Base-by-base conservation (phyloP, 2,888 invertebrate species). In the Uropetala carovei region DNA sequence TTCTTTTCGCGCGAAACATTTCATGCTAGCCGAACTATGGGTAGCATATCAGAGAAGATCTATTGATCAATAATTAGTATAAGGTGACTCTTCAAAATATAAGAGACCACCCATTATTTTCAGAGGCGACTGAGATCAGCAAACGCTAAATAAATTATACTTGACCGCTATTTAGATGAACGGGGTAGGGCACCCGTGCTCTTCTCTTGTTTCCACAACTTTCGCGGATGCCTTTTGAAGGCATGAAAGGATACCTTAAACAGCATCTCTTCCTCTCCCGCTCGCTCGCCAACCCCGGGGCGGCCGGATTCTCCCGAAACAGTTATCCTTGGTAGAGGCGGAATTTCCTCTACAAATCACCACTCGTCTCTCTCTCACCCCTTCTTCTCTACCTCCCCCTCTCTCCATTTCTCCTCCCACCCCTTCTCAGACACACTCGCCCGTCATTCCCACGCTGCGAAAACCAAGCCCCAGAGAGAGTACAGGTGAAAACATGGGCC, bases 401-500 rank as follows among this genome's bases (percentile, higher is more conserved):
- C 56, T 16, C 18, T 57, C 16, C 83, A 83, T 14, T 18, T 57
- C n/a, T 30, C 83, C 57, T n/a, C 57, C 83, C 43, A 43, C 43
- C 43, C 43, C 43, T 43, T 43, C 5, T 5, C 43, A 43, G 43
- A 43, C 43, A 43, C 16, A 16, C 64, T n/a, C 64, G 22, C 68
- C n/a, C n/a, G 68, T 22, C n/a, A 64, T 64, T 68, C 68, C n/a
- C 68, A 18, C n/a, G 64, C 64, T 18, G 64, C 64, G 7, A 64
- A 64, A n/a, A 64, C 16, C 18, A 64, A n/a, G 43, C 43, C 43
- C 43, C 43, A 16, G 22, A 30, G 64, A 68, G 89, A 68, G 64
- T 89, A 89, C 64, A 89, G 89, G 89, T 89, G 89, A 89, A 89
- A 89, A 89, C 89, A 89, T 64, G 64, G 64, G 18, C 64, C 83